phyloP scores from a whole-genome alignment of 2,888 invertebrate genomes.

The Campoletis raptor region DNA sequence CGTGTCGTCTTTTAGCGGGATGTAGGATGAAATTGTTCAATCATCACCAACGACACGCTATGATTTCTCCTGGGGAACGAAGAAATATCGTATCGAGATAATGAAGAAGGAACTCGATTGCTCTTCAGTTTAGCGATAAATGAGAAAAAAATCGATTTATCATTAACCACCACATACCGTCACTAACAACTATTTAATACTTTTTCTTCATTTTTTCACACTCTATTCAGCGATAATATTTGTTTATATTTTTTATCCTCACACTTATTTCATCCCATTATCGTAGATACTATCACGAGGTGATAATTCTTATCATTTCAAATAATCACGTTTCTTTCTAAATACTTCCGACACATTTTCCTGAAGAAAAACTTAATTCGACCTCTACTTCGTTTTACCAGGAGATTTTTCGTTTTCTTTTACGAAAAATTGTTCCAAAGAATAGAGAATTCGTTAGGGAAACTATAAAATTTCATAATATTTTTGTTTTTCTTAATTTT shows the following conservation, averaged over 20 bases:
- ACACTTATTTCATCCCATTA: background rate
- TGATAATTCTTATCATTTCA: slow-evolving; percentile 8
- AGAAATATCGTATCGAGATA: slow-evolving; percentile 52
- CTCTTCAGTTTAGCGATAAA: slow-evolving; percentile 14
- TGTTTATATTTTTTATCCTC: background rate
- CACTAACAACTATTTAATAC: background rate
- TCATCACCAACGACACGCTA: slow-evolving; percentile 31
- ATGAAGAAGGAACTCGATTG: slow-evolving; percentile 33
- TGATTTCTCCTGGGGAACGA: slow-evolving; percentile 49
- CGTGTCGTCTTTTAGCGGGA: slow-evolving; percentile 55
- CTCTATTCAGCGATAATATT: background rate
- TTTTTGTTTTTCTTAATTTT: no score
- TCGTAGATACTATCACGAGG: background rate
- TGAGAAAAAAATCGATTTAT: slow-evolving; percentile 33
- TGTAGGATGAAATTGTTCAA: slow-evolving; percentile 57
- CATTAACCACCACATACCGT: background rate
- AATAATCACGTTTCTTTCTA: no score
- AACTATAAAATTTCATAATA: no score
- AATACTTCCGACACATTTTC: no score
- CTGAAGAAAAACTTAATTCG: no score
- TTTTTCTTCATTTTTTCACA: background rate
- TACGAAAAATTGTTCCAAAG: no score
- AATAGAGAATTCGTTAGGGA: no score
- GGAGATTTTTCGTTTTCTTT: no score
- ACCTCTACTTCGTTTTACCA: no score